Evolutionary conservation across 1,140 invertebrate genomes (phyloP), one percentile per base, ranked within the genome.

Genomic region (Panagrolaimus sp.): DNA sequence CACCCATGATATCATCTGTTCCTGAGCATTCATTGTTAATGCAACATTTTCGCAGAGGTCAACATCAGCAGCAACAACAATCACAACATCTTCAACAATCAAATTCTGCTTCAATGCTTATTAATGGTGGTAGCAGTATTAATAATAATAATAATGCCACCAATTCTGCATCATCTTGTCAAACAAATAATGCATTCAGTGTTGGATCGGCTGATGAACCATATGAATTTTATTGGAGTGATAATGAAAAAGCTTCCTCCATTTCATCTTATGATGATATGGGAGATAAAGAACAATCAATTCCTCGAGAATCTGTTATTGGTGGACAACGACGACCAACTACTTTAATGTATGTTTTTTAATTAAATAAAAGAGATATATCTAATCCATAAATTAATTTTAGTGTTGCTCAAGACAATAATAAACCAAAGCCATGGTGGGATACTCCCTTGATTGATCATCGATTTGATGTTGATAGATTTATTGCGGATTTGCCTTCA

Each of bases 401-500:
- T 28, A 58, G 52, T 58, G 52, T 58, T 9, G 14, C 17, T 58
- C 52, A 28, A 21, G 21, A 38, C 2, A 38, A 38, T 38, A 21
- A 28, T 21, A 14, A 21, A 17, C 14, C 12, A 26, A 21, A 21
- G 52, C 52, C 52, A 38, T 58, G 52, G 52, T 58, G 52, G 52
- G 52, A 58, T 28, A 28, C 52, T 38, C 52, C 21, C 2, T 24
- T n/a, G 17, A 5, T 21, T 21, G 21, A 58, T 58, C n/a, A 12
- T 28, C 52, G 52, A 58, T 76, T 76, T 46, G 73, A 76, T 48
- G 75, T 76, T 43, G 74, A 76, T 55, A 38, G 63, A 48, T 76
- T 76, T 71, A 76, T 76, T 46, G 70, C 74, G 15, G 73, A 77
- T 65, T 10, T 75, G 17, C 71, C 71, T 1, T 26, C 24, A 2